Conservation (phyloP, 2,888 invertebrate genomes). For the Nemotelus pantherinus region DNA sequence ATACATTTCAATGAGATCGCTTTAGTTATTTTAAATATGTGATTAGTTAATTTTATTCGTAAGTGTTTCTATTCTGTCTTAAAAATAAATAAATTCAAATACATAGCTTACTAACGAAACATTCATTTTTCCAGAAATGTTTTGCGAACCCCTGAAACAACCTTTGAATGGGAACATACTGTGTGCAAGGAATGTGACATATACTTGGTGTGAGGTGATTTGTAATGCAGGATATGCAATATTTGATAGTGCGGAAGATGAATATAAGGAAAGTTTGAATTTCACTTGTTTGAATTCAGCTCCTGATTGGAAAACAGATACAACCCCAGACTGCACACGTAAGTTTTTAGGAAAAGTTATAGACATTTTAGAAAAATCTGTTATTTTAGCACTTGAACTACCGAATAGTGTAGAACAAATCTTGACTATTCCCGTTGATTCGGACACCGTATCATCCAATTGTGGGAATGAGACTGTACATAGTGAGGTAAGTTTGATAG, state of each 20-base stretch:
- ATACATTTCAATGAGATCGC: too few species aligned
- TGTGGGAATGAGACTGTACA: slow-evolving; percentile 61
- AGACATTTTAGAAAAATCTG: background rate
- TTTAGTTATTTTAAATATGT: too few species aligned
- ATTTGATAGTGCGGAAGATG: slow-evolving; percentile 51
- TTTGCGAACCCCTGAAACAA: slow-evolving; percentile 65
- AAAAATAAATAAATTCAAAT: background rate
- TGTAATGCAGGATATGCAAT: slow-evolving; percentile 73
- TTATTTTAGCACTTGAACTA: slow-evolving; percentile 63
- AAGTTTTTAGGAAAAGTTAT: slow-evolving; percentile 16
- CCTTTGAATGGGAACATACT: slow-evolving; percentile 66
- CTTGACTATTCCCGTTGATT: slow-evolving; percentile 64
- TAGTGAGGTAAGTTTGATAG: slow-evolving; percentile 45
- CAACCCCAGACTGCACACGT: slow-evolving; percentile 70
- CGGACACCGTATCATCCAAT: slow-evolving; percentile 56
- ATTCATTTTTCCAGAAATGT: slow-evolving; percentile 51
- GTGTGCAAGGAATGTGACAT: slow-evolving; percentile 64
- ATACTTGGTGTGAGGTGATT: slow-evolving; percentile 67
- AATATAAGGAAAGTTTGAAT: slow-evolving; percentile 61
- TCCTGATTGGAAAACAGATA: slow-evolving; percentile 62
- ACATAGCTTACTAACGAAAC: background rate
- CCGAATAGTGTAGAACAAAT: slow-evolving; percentile 67
- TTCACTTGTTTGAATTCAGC: slow-evolving; percentile 61
- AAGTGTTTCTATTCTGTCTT: too few species aligned
- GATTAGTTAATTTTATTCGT: too few species aligned